Evolutionary conservation across 1,140 invertebrate species (phyloP).

Genomic region (Plectus sambesii): DNA sequence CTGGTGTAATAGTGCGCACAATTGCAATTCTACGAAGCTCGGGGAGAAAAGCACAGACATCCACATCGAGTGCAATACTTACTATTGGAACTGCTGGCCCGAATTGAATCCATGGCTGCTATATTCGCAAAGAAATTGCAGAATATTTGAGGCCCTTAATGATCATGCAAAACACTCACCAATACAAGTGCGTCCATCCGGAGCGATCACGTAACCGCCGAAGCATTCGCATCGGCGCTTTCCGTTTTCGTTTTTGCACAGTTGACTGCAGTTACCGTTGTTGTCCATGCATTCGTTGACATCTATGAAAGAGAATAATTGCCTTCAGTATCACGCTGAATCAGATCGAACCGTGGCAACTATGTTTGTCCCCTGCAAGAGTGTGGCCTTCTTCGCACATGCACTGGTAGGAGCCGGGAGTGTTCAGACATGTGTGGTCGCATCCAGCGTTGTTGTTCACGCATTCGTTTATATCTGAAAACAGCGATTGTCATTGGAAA

Average conservation of each 20-base stretch:
- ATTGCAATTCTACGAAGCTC: no score
- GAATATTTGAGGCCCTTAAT: no score
- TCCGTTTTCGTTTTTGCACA: conserved; percentile 86
- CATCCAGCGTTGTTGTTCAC: conserved; percentile 50
- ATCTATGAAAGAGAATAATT: conserved; percentile 52
- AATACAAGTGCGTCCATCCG: conserved; percentile 81
- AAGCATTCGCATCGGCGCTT: conserved; percentile 77
- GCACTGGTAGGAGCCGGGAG: conserved; percentile 47
- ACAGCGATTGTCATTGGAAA: neutral
- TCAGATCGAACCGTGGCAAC: conserved; percentile 47
- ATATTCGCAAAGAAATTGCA: conserved; percentile 10
- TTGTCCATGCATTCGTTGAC: conserved; percentile 88
- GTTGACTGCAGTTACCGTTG: conserved; percentile 92
- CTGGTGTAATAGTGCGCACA: no score
- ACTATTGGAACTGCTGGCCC: neutral
- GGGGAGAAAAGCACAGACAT: conserved; percentile 3
- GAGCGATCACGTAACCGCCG: conserved; percentile 85
- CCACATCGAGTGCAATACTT: no score
- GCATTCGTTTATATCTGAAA: conserved; percentile 51
- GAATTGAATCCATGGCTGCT: neutral
- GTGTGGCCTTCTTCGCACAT: conserved; percentile 48
- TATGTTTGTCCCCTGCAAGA: conserved; percentile 45
- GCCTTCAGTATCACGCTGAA: neutral
- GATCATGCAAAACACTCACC: conserved; percentile 45
- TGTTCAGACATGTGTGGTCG: conserved; percentile 54